phyloP scores from a whole-genome alignment of 2,888 invertebrate genomes.

The Caenorhabditis sp. region DNA sequence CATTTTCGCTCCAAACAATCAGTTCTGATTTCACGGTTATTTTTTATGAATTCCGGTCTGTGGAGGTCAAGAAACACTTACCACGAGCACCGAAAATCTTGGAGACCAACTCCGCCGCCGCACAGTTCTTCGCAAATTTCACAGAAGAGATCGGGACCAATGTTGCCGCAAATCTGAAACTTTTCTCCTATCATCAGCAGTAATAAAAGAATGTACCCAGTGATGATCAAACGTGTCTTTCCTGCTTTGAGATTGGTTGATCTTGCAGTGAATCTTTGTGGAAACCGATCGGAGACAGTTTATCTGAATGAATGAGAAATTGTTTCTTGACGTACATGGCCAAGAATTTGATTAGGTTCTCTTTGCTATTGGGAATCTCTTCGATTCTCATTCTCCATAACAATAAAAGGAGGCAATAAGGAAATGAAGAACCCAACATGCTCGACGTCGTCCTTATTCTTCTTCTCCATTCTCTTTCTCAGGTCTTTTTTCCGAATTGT shows the following conservation, averaged over 20 bases:
- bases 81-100: slow-evolving; percentile 74
- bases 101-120: slow-evolving; percentile 71
- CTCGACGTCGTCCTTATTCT: background rate
- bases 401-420: background rate
- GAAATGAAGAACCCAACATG: background rate
- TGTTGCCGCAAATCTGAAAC: slow-evolving; percentile 71
- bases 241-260: slow-evolving; percentile 35
- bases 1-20: slow-evolving; percentile 5
- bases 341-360: background rate
- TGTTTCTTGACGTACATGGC: background rate
- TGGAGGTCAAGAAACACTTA: slow-evolving; percentile 37
- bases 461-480: background rate
- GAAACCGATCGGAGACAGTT: slow-evolving; percentile 60
- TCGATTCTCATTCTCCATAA: background rate
- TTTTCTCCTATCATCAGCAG: no score
- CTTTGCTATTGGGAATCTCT: background rate
- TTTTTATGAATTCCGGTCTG: slow-evolving; percentile 19
- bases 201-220: slow-evolving; percentile 60
- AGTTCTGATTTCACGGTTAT: background rate
- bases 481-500: background rate
- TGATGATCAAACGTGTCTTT: slow-evolving; percentile 60
- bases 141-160: slow-evolving; percentile 73
- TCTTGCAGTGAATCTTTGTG: slow-evolving; percentile 60
- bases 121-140: slow-evolving; percentile 74
- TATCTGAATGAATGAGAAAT: slow-evolving; percentile 30